These are phyloP conservation scores for Dryobates pubescens DNA, from an alignment of 2,797 vertebrate species.

Conservation along the genomic window DNA sequence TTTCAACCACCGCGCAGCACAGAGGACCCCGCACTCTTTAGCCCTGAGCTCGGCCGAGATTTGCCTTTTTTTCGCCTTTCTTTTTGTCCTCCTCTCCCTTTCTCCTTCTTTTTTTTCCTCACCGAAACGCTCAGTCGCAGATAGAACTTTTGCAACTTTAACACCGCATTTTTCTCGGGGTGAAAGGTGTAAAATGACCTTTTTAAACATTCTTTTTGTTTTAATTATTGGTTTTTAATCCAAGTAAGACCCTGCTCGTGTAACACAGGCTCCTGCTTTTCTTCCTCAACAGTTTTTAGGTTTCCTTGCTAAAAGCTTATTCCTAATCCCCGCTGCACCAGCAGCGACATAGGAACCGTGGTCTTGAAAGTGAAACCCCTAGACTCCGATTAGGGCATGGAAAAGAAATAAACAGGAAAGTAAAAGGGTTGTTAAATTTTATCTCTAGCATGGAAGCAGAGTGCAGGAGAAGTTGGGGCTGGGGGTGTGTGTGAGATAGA, in stretches of 20 bases:
- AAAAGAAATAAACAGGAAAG: not conserved
- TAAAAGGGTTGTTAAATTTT: not conserved
- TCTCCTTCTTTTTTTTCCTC: fast-evolving
- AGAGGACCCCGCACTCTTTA: not conserved
- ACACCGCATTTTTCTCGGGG: not conserved
- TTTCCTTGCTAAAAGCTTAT: not conserved
- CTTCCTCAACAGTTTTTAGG: not conserved
- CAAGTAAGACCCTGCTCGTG: not conserved
- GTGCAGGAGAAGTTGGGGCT: not conserved
- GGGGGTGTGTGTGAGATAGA: too few species aligned
- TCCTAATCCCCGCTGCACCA: not conserved
- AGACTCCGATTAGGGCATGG: not conserved
- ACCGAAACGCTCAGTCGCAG: not conserved
- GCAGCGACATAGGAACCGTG: not conserved
- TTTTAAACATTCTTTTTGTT: too few species aligned
- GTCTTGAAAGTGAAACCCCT: not conserved
- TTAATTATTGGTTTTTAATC: not conserved
- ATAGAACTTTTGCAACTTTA: constrained; percentile 52
- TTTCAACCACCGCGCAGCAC: not conserved
- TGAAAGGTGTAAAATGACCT: not conserved
- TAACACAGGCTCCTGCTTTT: not conserved
- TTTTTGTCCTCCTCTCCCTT: too few species aligned
- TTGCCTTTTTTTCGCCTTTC: fast-evolving
- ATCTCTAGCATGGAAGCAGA: not conserved
- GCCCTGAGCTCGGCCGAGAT: not conserved